Evolutionary conservation across 1,140 invertebrate species (phyloP), one percentile per base, ranked within the genome.

Genomic region (Anastatus disparis): DNA sequence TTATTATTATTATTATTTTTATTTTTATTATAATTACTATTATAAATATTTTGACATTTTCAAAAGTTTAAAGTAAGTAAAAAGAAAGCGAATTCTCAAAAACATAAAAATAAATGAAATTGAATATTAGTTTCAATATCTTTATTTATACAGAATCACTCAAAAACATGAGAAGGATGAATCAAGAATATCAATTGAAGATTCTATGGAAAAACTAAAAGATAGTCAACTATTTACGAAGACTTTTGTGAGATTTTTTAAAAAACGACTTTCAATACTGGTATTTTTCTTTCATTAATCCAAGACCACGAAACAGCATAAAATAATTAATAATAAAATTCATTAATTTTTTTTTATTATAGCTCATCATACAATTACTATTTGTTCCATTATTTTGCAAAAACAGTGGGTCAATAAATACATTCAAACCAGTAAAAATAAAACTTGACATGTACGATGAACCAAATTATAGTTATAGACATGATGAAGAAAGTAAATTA

Each of bases 381-480:
- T 76, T 76, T 1, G 66, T 77, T 10, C 10, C 1, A 20, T 38
- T 20, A 0, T 4, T 82, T 13, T 35, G 82, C 38, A 79, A n/a
- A n/a, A n/a, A n/a, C n/a, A n/a, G n/a, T n/a, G n/a, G n/a, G n/a
- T n/a, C n/a, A 6, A 75, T 82, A 15, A 20, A 4, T 12, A 67
- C 78, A 20, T 63, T 73, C 2, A 75, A n/a, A n/a, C n/a, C n/a
- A n/a, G n/a, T 82, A 52, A 75, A 77, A 42, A 59, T 83, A 8
- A 61, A 73, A 46, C 72, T 83, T 12, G 71, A 75, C 1, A 71
- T 80, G 61, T 83, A 84, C 26, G 76, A 72, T 69, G 26, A 73
- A 46, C 74, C 82, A 79, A 74, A 73, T 74, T 58, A 72, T 82
- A n/a, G n/a, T 13, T 80, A 78, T 59, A 78, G 72, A 20, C 68